phyloP scores from a whole-genome alignment of 2,113 vertebrate genomes.

The Malurus melanocephalus region DNA sequence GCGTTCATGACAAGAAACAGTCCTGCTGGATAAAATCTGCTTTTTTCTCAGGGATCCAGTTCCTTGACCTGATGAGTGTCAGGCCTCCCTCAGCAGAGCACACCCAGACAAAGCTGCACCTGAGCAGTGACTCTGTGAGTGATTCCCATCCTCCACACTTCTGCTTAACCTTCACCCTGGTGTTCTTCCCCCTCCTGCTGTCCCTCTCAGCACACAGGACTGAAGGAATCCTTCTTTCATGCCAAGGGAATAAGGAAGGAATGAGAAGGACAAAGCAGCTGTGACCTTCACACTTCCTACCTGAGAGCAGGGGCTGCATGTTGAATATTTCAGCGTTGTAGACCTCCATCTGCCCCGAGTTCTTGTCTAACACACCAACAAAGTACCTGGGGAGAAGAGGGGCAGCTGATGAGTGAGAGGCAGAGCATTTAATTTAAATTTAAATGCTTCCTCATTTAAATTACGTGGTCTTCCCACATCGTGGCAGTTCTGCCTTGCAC shows the following conservation, averaged over 20 bases:
- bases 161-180: neutral
- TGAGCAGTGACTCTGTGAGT: neutral
- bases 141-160: neutral
- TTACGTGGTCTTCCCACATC: accelerated
- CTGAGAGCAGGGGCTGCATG: constrained; percentile 88
- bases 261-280: neutral
- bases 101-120: neutral
- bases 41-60: neutral
- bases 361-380: constrained; percentile 87
- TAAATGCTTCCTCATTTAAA: too few relatives aligned
- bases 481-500: neutral
- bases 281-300: constrained; percentile 53
- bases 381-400: constrained; percentile 79
- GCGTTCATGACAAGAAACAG: neutral
- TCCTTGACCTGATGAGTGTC: neutral
- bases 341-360: constrained; percentile 86
- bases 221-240: neutral
- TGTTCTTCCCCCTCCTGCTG: neutral
- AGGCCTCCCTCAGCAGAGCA: neutral
- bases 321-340: constrained; percentile 88
- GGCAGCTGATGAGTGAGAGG: neutral
- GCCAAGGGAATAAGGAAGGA: neutral
- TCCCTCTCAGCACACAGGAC: too few relatives aligned
- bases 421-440: neutral
- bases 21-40: neutral